Evolutionary conservation across 2,888 invertebrate genomes (phyloP).

Genomic region (Hypomecis punctinalis): DNA sequence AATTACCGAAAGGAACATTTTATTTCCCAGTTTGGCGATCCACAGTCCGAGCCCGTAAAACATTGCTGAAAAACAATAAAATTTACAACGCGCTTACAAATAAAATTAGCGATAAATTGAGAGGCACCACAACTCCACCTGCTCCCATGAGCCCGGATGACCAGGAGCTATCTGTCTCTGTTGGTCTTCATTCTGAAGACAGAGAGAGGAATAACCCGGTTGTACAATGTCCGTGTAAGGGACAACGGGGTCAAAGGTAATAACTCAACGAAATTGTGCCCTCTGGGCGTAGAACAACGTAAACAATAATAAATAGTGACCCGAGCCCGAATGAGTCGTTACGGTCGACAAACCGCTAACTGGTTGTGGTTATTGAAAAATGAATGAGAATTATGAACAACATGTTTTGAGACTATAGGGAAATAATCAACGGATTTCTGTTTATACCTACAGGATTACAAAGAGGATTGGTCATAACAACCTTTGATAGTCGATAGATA

Average conservation of each 20-base stretch:
- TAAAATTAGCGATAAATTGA: slow-evolving; percentile 81
- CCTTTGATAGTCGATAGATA: no score
- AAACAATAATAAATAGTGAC: slow-evolving; percentile 73
- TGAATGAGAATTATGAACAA: slow-evolving; percentile 18
- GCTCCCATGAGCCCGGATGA: slow-evolving; percentile 53
- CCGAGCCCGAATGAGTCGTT: slow-evolving; percentile 68
- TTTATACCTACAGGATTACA: no score
- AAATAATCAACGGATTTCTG: neutral
- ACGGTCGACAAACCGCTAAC: slow-evolving; percentile 54
- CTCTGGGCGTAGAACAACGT: slow-evolving; percentile 65
- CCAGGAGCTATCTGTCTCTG: slow-evolving; percentile 4
- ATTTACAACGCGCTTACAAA: slow-evolving; percentile 63
- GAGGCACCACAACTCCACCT: slow-evolving; percentile 73
- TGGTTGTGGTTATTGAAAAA: slow-evolving; percentile 33
- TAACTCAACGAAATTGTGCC: slow-evolving; percentile 79
- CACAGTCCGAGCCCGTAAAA: slow-evolving; percentile 35
- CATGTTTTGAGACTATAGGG: neutral
- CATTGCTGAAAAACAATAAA: slow-evolving; percentile 57
- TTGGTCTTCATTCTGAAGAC: neutral
- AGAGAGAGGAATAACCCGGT: slow-evolving; percentile 9
- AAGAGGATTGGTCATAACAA: no score
- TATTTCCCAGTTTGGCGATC: slow-evolving; percentile 25
- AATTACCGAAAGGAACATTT: slow-evolving; percentile 14
- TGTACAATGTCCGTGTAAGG: slow-evolving; percentile 31
- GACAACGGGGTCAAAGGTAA: slow-evolving; percentile 66